Percentiles rank a stretch among this genome's conserved stretches.
phyloP scores from a whole-genome alignment of 2,888 invertebrate species.

The Ellobium chinense region DNA sequence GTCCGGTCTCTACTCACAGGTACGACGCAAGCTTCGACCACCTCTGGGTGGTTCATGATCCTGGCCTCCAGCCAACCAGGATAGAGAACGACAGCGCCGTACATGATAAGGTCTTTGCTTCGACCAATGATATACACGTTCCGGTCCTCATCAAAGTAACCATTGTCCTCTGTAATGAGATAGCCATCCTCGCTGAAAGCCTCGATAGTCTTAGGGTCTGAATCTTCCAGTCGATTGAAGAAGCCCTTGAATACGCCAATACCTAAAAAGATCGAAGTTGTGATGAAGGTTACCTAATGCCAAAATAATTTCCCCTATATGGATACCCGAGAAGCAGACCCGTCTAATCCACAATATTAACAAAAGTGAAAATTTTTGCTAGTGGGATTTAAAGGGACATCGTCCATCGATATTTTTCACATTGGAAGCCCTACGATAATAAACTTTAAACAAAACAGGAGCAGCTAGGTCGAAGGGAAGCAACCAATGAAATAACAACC shows the following conservation, averaged over 20 bases:
- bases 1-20: constrained; percentile 28
- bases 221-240: constrained; percentile 7
- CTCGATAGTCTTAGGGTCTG: constrained; percentile 2
- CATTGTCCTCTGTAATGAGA: constrained; percentile 6
- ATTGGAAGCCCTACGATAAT: no score
- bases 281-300: no score
- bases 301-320: no score
- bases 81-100: constrained; percentile 11
- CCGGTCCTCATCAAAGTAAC: constrained; percentile 1
- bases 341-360: no score
- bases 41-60: constrained; percentile 1
- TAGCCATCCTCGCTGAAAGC: constrained; percentile 18
- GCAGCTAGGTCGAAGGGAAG: no score
- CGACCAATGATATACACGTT: constrained; percentile 16
- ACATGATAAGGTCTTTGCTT: constrained; percentile 21
- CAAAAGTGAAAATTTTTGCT: no score
- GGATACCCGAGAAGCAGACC: no score
- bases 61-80: constrained; percentile 14
- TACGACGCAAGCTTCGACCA: not conserved
- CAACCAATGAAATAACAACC: no score
- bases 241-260: not conserved
- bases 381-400: no score
- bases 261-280: constrained; percentile 15
- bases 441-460: no score
- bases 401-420: no score